Evolutionary conservation across 2,797 vertebrate species (phyloP), one percentile per base, ranked within the genome.

Genomic region (Chromobotia macracanthus): DNA sequence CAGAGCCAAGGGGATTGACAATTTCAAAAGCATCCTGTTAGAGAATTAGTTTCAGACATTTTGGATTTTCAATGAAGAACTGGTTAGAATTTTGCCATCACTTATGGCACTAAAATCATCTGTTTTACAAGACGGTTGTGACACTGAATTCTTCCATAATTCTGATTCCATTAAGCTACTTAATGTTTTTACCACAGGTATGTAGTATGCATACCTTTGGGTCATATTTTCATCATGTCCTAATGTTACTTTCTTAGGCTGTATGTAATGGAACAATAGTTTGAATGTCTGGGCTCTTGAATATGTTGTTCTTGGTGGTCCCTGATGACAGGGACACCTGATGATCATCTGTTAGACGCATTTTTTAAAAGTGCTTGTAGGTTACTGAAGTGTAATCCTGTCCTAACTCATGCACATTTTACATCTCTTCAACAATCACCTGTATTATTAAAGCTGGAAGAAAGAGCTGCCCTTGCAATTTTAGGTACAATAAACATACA

Each of bases 11-110:
- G 3, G 61, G 60, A 41, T 58, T 68, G 6, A 50, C 55, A 25
- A 70, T 70, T 61, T 70, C 63, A 79, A 71, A 71, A 11, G 56
- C 44, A 63, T 71, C 46, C 16, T 65, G 56, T 31, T 55, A 72
- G 0, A 65, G 28, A n/a, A 65, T 28, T 44, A 31, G 21, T 16
- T 72, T 72, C 4, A 79, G 56, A 13, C 76, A 44, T 3, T 16
- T 21, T 15, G 68, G 23, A 56, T 48, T 69, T 31, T 66, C 61
- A 19, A 3, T 28, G 1, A 79, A 58, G 12, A 79, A 72, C 21
- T 66, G 61, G 38, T 67, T 80, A 5, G 61, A 66, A 21, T 21
- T 23, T 63, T 23, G 3, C 31, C 70, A 67, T 74, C 25, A 73
- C 3, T 48, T n/a, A 65, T 58, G 13, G 66, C 61, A 67, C 61